These are phyloP conservation scores for Esox lucius DNA, from an alignment of 2,797 vertebrate species.

Conservation along the genomic window DNA sequence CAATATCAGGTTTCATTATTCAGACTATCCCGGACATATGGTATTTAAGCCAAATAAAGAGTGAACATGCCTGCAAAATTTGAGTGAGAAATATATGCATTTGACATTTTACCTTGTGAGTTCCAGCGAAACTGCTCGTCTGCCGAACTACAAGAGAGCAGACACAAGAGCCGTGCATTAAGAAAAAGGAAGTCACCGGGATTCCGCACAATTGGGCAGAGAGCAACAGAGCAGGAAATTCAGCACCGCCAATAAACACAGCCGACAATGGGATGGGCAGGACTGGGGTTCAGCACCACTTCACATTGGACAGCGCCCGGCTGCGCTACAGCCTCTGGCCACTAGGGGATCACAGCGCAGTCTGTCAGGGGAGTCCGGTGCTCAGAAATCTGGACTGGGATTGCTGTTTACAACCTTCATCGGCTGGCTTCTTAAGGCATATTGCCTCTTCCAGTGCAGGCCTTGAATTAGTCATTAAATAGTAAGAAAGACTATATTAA, in stretches of 20 bases:
- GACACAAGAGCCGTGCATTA: constrained; percentile 18
- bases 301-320: background rate
- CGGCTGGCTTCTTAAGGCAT: background rate
- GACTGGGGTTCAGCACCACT: background rate
- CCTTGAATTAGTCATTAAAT: background rate
- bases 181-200: background rate
- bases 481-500: too few relatives aligned
- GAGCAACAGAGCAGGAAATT: background rate
- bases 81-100: background rate
- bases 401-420: background rate
- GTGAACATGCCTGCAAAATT: too few relatives aligned
- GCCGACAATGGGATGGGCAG: background rate
- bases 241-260: background rate
- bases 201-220: background rate
- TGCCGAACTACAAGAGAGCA: constrained; percentile 83
- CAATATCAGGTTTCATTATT: background rate
- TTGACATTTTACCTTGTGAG: constrained; percentile 84
- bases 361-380: background rate
- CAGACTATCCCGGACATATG: background rate
- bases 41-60: background rate
- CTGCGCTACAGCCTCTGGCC: background rate
- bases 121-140: constrained; percentile 98
- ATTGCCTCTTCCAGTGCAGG: background rate
- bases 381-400: background rate
- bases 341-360: background rate